Evolutionary conservation across 2,888 invertebrate species (phyloP).

Genomic region (Gnatocerus cornutus): DNA sequence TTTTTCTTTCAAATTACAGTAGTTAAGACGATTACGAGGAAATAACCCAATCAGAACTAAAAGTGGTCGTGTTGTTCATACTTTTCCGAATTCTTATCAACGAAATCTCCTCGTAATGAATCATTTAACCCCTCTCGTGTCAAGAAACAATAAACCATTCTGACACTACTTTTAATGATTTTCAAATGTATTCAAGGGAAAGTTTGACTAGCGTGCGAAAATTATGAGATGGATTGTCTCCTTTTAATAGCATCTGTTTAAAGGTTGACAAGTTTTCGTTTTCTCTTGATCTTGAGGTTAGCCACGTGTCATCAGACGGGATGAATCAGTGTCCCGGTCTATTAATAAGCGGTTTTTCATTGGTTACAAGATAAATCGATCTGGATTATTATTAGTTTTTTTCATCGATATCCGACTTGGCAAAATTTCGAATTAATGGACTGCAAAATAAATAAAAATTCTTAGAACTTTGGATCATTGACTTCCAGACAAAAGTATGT

Average conservation of each 20-base stretch:
- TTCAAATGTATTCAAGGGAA: slow-evolving; percentile 37
- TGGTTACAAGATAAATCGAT: slow-evolving; percentile 7
- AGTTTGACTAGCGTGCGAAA: slow-evolving; percentile 25
- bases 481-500: slow-evolving; percentile 26
- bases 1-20: too few species aligned
- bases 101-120: slow-evolving; percentile 1
- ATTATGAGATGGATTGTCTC: slow-evolving; percentile 24
- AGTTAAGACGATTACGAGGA: too few species aligned
- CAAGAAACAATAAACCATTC: slow-evolving; percentile 22
- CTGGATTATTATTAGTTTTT: slow-evolving; percentile 6
- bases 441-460: slow-evolving; percentile 26
- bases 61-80: not conserved
- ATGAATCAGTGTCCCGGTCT: slow-evolving; percentile 1
- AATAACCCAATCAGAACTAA: too few species aligned
- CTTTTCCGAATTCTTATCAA: not conserved
- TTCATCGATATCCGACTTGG: slow-evolving; percentile 18
- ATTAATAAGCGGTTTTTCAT: slow-evolving; percentile 4
- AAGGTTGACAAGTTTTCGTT: not conserved
- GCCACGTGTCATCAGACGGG: slow-evolving; percentile 13
- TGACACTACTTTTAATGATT: slow-evolving; percentile 18
- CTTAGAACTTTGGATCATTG: slow-evolving; percentile 21
- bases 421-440: slow-evolving; percentile 21
- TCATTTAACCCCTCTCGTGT: slow-evolving; percentile 29
- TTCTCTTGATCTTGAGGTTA: slow-evolving; percentile 1
- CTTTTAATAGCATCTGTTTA: slow-evolving; percentile 6